phyloP scores from a whole-genome alignment of 2,797 vertebrate species.

The Australoheros facetus region DNA sequence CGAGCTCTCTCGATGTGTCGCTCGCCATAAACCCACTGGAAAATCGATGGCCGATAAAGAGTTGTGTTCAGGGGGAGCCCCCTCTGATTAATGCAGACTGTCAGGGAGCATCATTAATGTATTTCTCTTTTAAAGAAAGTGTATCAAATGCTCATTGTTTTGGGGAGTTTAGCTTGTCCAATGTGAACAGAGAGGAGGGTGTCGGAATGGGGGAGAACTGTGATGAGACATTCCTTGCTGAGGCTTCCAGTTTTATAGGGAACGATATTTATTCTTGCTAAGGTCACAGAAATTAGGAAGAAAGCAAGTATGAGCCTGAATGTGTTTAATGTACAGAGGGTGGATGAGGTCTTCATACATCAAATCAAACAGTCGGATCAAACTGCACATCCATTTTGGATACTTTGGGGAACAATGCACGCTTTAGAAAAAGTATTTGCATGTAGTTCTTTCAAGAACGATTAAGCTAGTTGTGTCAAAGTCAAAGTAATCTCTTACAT shows the following conservation, averaged over 20 bases:
- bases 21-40: constrained; percentile 85
- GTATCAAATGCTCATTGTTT: constrained; percentile 75
- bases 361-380: neutral
- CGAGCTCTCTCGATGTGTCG: constrained; percentile 80
- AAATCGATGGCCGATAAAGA: constrained; percentile 88
- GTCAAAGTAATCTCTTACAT: neutral
- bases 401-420: neutral
- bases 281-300: constrained; percentile 41
- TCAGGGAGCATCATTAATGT: constrained; percentile 80
- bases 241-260: constrained; percentile 28
- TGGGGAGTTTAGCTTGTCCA: constrained; percentile 49
- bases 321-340: constrained; percentile 12
- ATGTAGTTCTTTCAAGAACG: neutral
- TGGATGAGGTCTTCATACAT: neutral
- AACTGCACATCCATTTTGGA: neutral
- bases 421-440: neutral
- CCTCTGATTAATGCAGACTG: constrained; percentile 84
- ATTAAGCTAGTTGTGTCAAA: neutral
- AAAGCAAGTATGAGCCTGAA: neutral
- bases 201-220: constrained; percentile 10
- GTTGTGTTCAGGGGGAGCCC: constrained; percentile 84
- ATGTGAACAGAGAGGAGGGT: constrained; percentile 37
- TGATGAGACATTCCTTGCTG: constrained; percentile 10
- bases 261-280: constrained; percentile 38
- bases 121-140: constrained; percentile 75